Base-by-base conservation (phyloP, 1,140 invertebrate species). In the Anadara kagoshimensis region DNA sequence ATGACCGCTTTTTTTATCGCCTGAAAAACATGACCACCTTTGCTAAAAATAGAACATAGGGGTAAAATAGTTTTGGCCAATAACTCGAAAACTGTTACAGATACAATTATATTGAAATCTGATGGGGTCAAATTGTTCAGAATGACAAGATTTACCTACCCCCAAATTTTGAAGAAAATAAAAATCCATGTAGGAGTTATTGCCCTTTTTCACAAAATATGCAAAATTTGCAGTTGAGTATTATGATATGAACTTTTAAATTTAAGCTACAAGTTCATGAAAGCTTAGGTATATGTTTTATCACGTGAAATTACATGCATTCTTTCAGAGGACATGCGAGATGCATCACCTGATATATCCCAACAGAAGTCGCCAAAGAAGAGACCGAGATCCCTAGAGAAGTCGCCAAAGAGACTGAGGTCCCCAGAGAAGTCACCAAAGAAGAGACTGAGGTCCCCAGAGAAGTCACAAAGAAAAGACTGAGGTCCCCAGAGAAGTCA, bases 11-110 rank as follows among this genome's bases (percentile, higher is more conserved):
- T 56, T 56, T 56, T 56, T 5, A 56, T 58, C n/a, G 1, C 10
- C 2, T 58, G 56, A 58, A 58, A 26, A 26, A 26, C 53, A 56
- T 56, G 53, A 22, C 1, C 24, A n/a, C 53, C 53, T 18, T 56
- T 56, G 18, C 53, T 56, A 56, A 26, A 58, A 58, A 58, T 58
- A 58, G 56, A 58, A 58, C 24, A 58, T 58, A 58, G 56, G 56
- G 22, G 56, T 58, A 58, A 29, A 29, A 36, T 24, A 58, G 56
- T 58, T 26, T 58, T 58, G 10, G 22, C 11, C 16, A 8, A 14
- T 29, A 29, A 29, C 11, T 58, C n/a, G 22, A 58, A 58, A 29
- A 58, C 56, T 58, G 26, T 58, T 12, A 56, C 53, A 56, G 53
- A 56, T 56, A 36, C 29, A 36, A n/a, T n/a, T 36, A 36, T 36